Percentiles rank a stretch among this genome's conserved stretches.
Conservation (phyloP, 2,113 vertebrate genomes). For the Micronycteris hirsuta region DNA sequence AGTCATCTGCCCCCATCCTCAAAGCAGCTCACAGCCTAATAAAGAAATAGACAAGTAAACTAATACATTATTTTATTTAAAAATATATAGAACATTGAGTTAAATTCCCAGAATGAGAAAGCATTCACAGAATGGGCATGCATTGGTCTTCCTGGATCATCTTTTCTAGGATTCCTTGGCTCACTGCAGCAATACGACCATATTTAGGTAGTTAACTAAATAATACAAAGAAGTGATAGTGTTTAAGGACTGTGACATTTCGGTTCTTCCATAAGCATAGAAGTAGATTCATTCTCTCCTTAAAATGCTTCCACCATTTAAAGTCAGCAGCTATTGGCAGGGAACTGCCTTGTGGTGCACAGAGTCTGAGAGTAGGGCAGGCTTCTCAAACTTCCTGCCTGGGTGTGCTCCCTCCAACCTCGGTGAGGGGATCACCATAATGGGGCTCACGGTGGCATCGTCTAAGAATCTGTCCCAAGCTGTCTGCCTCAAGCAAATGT, state of each 20-base stretch:
- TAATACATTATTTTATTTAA: slow-evolving; percentile 28
- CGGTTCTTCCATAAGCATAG: not conserved
- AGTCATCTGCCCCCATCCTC: not conserved
- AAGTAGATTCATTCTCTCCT: slow-evolving; percentile 5
- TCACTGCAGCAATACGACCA: not conserved
- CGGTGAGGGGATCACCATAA: not conserved
- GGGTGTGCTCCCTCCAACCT: not conserved
- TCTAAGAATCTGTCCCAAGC: not conserved
- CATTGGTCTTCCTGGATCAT: not conserved
- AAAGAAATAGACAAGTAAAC: slow-evolving; percentile 42
- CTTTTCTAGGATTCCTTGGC: not conserved
- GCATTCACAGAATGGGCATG: not conserved
- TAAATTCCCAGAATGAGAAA: not conserved
- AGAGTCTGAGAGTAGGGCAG: not conserved
- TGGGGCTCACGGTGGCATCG: not conserved
- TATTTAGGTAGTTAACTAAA: not conserved
- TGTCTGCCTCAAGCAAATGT: not conserved
- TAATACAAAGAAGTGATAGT: not conserved
- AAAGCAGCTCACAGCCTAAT: not conserved
- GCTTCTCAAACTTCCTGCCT: not conserved
- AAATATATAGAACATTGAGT: not conserved
- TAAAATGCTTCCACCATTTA: not conserved
- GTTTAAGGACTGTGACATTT: not conserved
- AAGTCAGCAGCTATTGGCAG: not conserved
- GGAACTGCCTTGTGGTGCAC: not conserved